A percentile compares a stretch with the other conserved stretches of the same genome.
phyloP scores from a whole-genome alignment of 2,888 invertebrate species.

The Tetheella fluctuosa region DNA sequence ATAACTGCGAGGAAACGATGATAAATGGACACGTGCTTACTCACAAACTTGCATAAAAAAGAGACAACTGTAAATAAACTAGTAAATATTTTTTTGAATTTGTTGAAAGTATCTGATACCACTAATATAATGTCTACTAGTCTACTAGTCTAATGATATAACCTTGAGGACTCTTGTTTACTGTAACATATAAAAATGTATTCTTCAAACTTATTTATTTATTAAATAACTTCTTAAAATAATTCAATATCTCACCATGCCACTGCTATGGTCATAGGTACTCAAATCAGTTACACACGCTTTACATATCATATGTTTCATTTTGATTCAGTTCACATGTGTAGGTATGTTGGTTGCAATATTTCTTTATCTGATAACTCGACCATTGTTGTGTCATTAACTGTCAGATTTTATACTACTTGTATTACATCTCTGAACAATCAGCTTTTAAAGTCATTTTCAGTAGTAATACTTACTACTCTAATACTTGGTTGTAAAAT shows the following conservation, averaged over 20 bases:
- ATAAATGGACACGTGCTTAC: slow-evolving; percentile 12
- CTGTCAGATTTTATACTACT: slow-evolving; percentile 28
- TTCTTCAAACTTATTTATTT: neutral
- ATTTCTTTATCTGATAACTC: slow-evolving; percentile 41
- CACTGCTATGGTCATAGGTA: slow-evolving; percentile 37
- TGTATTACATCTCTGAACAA: neutral
- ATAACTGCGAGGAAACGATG: slow-evolving; percentile 8
- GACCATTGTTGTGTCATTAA: slow-evolving; percentile 48
- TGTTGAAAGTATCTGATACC: neutral
- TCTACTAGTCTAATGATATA: neutral
- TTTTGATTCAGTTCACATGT: slow-evolving; percentile 22
- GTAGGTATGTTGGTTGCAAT: slow-evolving; percentile 13
- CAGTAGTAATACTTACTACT: too few relatives aligned
- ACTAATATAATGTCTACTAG: neutral
- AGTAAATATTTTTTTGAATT: neutral
- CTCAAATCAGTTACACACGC: too few relatives aligned
- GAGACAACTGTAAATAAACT: neutral
- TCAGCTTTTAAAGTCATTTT: too few relatives aligned
- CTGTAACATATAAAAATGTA: neutral
- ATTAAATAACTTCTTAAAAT: neutral
- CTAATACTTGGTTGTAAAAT: too few relatives aligned
- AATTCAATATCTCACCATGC: slow-evolving; percentile 28
- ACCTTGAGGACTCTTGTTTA: neutral
- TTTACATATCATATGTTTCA: slow-evolving; percentile 31
- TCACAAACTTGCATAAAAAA: neutral